phyloP scores from a whole-genome alignment of 2,113 vertebrate genomes.

The Thymallus thymallus region DNA sequence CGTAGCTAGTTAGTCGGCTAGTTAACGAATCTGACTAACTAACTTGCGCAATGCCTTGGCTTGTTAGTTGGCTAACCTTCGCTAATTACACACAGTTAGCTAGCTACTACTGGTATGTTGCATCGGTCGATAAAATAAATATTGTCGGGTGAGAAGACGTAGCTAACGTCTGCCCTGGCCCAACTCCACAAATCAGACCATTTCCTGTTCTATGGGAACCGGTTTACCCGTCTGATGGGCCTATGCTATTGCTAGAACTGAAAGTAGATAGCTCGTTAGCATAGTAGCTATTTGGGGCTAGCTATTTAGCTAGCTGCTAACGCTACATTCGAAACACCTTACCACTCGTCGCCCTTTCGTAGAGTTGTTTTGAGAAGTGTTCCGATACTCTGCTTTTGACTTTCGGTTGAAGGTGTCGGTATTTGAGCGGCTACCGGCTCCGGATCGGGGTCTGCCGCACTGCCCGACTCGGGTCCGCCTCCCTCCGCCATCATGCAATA shows the following conservation, averaged over 20 bases:
- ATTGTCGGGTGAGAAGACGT: not conserved
- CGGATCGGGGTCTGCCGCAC: constrained; percentile 73
- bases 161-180: not conserved
- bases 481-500: constrained; percentile 80
- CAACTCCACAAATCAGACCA: not conserved
- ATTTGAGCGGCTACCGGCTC: constrained; percentile 73
- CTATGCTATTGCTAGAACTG: not conserved
- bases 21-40: too few species aligned
- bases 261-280: constrained; percentile 29
- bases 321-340: constrained; percentile 31
- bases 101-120: too few species aligned
- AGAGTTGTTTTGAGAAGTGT: constrained; percentile 75
- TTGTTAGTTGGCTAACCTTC: too few species aligned
- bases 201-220: constrained; percentile 6
- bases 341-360: constrained; percentile 80
- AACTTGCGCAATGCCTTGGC: not conserved
- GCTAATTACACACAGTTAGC: too few species aligned
- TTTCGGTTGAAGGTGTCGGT: constrained; percentile 71
- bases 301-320: constrained; percentile 9
- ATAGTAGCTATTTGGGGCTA: constrained; percentile 42
- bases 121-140: not conserved
- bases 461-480: constrained; percentile 81
- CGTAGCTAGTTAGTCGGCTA: constrained; percentile 1
- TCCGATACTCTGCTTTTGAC: constrained; percentile 75
- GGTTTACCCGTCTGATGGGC: not conserved